Conservation (phyloP, 2,888 invertebrate species). For the Plagodis pulveraria region DNA sequence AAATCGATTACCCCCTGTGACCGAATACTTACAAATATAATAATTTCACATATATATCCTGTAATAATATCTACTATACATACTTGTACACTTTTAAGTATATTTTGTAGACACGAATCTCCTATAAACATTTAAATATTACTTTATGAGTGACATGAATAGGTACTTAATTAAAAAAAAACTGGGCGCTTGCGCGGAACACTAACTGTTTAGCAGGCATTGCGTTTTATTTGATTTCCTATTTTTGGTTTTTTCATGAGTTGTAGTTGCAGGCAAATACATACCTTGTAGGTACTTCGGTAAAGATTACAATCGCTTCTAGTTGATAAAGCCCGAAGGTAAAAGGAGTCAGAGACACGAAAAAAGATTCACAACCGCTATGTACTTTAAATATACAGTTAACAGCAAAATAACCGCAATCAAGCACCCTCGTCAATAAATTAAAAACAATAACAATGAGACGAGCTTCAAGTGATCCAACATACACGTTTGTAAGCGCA, state of each 20-base stretch:
- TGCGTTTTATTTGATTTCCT: not conserved
- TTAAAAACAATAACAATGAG: constrained; percentile 10
- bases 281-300: too few species aligned
- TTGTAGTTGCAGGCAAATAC: too few species aligned
- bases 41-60: constrained; percentile 23
- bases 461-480: constrained; percentile 4
- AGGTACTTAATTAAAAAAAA: not conserved
- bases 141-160: constrained; percentile 10
- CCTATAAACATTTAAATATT: constrained; percentile 16
- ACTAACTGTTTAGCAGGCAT: not conserved
- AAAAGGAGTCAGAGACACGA: too few species aligned
- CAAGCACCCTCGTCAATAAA: constrained; percentile 5
- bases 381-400: too few species aligned
- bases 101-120: constrained; percentile 19
- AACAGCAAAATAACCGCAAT: not conserved
- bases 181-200: not conserved
- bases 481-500: not conserved
- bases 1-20: constrained; percentile 51
- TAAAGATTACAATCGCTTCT: too few species aligned
- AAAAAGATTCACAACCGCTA: too few species aligned
- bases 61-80: constrained; percentile 34
- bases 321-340: too few species aligned
- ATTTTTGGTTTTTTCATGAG: too few species aligned
- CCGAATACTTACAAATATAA: constrained; percentile 43
- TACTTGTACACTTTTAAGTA: constrained; percentile 18